phyloP scores from a whole-genome alignment of 2,113 vertebrate species.

The Cairina moschata region DNA sequence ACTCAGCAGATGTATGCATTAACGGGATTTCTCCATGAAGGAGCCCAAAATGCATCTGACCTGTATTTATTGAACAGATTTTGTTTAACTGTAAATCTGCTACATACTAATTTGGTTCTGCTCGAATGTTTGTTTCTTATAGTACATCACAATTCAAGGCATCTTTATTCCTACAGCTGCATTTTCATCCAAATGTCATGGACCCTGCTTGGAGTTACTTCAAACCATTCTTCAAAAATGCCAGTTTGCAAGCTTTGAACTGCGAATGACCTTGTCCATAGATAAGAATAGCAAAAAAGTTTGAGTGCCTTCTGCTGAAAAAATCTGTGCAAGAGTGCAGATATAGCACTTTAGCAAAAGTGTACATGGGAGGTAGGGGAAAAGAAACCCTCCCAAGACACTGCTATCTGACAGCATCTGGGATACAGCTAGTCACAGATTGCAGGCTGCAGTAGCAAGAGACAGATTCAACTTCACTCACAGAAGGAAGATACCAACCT shows the following conservation, averaged over 20 bases:
- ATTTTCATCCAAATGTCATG: neutral
- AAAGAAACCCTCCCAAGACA: neutral
- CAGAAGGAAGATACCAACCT: neutral
- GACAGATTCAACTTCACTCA: neutral
- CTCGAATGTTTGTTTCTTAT: neutral
- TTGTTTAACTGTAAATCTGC: conserved; percentile 40
- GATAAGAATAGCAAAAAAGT: neutral
- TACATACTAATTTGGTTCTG: conserved; percentile 10
- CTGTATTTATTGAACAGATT: conserved; percentile 50
- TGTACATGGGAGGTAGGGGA: neutral
- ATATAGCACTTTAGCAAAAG: neutral
- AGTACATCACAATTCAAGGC: neutral
- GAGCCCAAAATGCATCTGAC: conserved; percentile 17
- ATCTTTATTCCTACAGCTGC: neutral
- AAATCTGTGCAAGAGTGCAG: neutral
- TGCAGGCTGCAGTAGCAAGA: neutral
- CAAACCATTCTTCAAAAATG: neutral
- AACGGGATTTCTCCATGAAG: neutral
- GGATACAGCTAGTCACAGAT: conserved; percentile 9
- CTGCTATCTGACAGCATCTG: neutral
- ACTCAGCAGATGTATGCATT: neutral
- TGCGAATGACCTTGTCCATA: neutral
- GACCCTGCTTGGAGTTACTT: neutral
- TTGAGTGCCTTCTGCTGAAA: conserved; percentile 2
- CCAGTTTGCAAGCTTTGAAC: neutral